Conservation (phyloP, 2,113 vertebrate genomes). For the Tachycineta bicolor region DNA sequence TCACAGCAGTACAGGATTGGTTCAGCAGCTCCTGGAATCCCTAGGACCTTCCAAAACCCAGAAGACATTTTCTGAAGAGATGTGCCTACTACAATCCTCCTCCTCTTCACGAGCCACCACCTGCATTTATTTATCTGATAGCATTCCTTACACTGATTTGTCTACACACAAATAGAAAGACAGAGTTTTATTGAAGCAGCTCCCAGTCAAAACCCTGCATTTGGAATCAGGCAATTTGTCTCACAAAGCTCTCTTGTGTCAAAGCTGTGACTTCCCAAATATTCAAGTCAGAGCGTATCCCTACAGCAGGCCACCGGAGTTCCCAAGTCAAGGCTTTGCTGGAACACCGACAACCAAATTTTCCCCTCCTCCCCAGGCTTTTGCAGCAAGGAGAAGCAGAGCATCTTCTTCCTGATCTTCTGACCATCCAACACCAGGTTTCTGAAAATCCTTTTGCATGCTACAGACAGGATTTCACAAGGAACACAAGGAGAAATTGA, state of each 20-base stretch:
- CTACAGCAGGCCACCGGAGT: neutral
- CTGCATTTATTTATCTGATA: neutral
- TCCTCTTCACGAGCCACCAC: neutral
- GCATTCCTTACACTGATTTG: neutral
- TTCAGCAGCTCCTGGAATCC: neutral
- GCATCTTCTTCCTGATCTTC: neutral
- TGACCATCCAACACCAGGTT: neutral
- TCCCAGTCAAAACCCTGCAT: neutral
- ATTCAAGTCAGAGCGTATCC: neutral
- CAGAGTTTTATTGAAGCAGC: neutral
- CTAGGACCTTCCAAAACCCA: neutral
- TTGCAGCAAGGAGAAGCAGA: neutral
- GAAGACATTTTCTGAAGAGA: neutral
- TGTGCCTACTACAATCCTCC: neutral
- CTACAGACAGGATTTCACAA: neutral
- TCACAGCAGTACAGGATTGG: neutral
- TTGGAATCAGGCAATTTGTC: neutral
- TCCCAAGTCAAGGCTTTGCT: neutral
- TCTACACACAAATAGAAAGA: neutral
- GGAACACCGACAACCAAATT: neutral
- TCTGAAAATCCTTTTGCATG: neutral
- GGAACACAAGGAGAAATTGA: neutral
- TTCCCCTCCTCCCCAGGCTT: neutral
- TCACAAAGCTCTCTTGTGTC: neutral
- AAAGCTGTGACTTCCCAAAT: neutral